Evolutionary conservation across 2,797 vertebrate species (phyloP), one percentile per base, ranked within the genome.

Genomic region (Chromis chromis): DNA sequence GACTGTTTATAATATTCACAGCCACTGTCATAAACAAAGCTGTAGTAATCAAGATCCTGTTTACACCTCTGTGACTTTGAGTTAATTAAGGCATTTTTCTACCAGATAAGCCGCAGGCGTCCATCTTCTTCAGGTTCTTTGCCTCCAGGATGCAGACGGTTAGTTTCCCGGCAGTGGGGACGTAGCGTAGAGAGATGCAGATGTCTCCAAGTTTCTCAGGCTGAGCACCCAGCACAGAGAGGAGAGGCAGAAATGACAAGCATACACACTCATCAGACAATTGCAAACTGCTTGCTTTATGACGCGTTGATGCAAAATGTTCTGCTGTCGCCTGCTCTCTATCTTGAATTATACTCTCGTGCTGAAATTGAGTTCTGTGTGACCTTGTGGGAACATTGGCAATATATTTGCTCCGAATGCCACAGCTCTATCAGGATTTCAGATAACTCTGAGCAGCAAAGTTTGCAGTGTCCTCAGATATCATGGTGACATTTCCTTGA

Each of bases 41-140:
- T 19, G 1, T 4, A 6, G 5, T n/a, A 12, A 46, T 65, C 1
- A 24, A 24, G 4, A 40, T 62, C 46, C 2, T 36, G 6, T 50
- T 50, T 2, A 44, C 19, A 63, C 10, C 24, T 24, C 2, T 42
- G 21, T 14, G 27, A 59, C 7, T 61, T 25, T 24, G 21, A 69
- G 21, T 5, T 25, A 28, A 39, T 48, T 42, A 14, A 4, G 4
- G n/a, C 8, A 25, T 75, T 54, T 65, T 25, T 89, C 50, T 83
- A 99, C 98, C 98, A 89, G 98, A 99, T 78, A 99, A 94, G 74
- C 98, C 98, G 1, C 98, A 98, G 0, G 98, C 98, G 2, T 99
- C 98, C 98, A 99, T 99, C 94, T 99, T 99, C 94, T 99, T 99
- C 82, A 99, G 94, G 91, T 99, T 99, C 94, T 99, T 99, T 75